phyloP scores from a whole-genome alignment of 1,140 invertebrate species.

The Drosophila erecta region DNA sequence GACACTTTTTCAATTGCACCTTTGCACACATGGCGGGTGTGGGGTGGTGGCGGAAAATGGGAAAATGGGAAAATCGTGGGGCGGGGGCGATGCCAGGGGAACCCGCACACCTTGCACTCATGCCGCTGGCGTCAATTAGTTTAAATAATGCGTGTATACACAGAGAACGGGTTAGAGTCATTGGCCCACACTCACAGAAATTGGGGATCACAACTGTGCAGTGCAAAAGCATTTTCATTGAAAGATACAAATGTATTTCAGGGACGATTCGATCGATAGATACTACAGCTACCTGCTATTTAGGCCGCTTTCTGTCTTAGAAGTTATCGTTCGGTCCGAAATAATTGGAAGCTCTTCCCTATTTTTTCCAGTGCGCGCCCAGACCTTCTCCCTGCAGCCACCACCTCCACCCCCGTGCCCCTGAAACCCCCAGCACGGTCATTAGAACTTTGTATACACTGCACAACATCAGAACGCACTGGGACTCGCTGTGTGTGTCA shows the following conservation, averaged over 20 bases:
- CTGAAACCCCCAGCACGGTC: slow-evolving; percentile 23
- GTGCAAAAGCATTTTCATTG: too few relatives aligned
- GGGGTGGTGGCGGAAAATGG: too few relatives aligned
- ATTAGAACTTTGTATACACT: slow-evolving; percentile 77
- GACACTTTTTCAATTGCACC: slow-evolving; percentile 81
- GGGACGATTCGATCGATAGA: neutral
- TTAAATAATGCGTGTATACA: slow-evolving; percentile 68
- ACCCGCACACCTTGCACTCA: slow-evolving; percentile 64
- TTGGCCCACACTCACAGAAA: slow-evolving; percentile 50
- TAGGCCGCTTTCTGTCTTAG: too few relatives aligned
- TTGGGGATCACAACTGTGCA: too few relatives aligned
- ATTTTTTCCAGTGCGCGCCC: slow-evolving; percentile 18
- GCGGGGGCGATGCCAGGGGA: slow-evolving; percentile 20
- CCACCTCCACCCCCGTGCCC: slow-evolving; percentile 2
- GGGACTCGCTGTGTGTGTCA: slow-evolving; percentile 70
- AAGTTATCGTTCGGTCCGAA: too few relatives aligned
- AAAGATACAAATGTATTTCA: too few relatives aligned
- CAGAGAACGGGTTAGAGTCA: slow-evolving; percentile 57
- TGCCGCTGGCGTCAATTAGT: slow-evolving; percentile 76
- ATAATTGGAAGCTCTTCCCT: too few relatives aligned
- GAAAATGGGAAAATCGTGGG: neutral
- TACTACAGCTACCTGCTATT: too few relatives aligned
- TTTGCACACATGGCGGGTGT: slow-evolving; percentile 18
- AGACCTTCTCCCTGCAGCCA: slow-evolving; percentile 22
- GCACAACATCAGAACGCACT: slow-evolving; percentile 55